These are phyloP conservation scores for Scaptodrosophila latifasciaeformis DNA, from an alignment of 2,888 invertebrate species.

Conservation along the genomic window DNA sequence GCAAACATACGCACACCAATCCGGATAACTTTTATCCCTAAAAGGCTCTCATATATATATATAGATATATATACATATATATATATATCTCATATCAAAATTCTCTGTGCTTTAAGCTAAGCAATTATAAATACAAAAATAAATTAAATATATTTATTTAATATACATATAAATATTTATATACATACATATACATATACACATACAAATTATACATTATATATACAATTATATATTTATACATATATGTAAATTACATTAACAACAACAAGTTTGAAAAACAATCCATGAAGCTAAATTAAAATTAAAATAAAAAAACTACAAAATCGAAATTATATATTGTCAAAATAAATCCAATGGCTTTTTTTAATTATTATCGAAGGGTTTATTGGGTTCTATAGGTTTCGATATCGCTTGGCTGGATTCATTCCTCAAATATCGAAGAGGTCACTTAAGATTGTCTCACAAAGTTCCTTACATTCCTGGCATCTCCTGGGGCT, in stretches of 20 bases:
- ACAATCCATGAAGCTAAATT: no score
- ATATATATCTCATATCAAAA: conserved; percentile 57
- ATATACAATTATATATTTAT: conserved; percentile 20
- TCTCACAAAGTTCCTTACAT: no score
- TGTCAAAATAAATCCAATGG: conserved; percentile 40
- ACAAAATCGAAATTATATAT: conserved; percentile 57
- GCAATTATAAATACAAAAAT: conserved; percentile 43
- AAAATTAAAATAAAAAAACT: conserved; percentile 34
- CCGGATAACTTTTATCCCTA: not conserved
- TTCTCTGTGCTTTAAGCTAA: conserved; percentile 66
- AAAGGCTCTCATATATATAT: not conserved
- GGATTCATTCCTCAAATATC: no score
- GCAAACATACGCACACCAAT: not conserved
- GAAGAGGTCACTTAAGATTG: no score
- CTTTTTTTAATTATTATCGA: no score
- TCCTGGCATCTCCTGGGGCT: no score
- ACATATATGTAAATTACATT: conserved; percentile 14
- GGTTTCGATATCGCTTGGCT: no score
- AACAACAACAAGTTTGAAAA: not conserved
- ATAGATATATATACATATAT: no score
- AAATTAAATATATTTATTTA: conserved; percentile 29
- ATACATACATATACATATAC: conserved; percentile 41
- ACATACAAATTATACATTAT: conserved; percentile 21
- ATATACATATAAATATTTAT: conserved; percentile 40
- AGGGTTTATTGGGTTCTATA: no score